Evolutionary conservation across 1,140 invertebrate species (phyloP).

Genomic region (Halesus radiatus): DNA sequence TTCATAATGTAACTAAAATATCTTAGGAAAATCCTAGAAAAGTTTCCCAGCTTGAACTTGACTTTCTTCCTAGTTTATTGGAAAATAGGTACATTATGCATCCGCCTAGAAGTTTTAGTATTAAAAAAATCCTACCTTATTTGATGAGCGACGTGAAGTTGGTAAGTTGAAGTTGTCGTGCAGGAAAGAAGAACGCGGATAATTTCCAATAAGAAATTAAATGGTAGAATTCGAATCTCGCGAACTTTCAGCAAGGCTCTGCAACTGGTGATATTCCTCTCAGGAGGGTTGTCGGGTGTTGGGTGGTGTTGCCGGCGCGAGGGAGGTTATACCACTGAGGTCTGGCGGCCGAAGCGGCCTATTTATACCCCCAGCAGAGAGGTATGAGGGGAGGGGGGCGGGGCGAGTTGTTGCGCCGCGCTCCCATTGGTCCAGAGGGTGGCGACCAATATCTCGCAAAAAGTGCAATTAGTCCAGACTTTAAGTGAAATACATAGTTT

Average conservation of each 20-base stretch:
- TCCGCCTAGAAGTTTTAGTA: too few relatives aligned
- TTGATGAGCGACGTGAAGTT: background rate
- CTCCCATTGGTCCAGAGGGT: background rate
- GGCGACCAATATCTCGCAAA: background rate
- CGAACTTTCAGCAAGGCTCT: background rate
- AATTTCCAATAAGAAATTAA: background rate
- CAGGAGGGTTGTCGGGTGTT: background rate
- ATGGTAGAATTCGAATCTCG: background rate
- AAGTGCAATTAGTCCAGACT: background rate
- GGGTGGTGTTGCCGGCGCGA: constrained; percentile 17
- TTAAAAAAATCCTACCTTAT: background rate
- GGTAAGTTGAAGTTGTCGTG: background rate
- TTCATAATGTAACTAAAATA: too few relatives aligned
- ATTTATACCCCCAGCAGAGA: background rate
- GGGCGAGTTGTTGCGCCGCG: background rate
- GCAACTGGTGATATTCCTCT: too few relatives aligned
- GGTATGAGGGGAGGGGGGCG: background rate
- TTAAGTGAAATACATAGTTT: too few relatives aligned
- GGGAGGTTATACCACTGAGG: constrained; percentile 6
- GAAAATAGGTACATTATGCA: too few relatives aligned
- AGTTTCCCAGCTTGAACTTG: too few relatives aligned
- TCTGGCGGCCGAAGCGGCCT: constrained; percentile 12
- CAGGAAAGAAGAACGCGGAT: background rate
- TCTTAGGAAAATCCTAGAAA: too few relatives aligned
- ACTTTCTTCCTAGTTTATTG: too few relatives aligned